Evolutionary conservation across 64 coral and sea anemone genomes (phyloP).

Genomic region (Astreopora myriophthalma): DNA sequence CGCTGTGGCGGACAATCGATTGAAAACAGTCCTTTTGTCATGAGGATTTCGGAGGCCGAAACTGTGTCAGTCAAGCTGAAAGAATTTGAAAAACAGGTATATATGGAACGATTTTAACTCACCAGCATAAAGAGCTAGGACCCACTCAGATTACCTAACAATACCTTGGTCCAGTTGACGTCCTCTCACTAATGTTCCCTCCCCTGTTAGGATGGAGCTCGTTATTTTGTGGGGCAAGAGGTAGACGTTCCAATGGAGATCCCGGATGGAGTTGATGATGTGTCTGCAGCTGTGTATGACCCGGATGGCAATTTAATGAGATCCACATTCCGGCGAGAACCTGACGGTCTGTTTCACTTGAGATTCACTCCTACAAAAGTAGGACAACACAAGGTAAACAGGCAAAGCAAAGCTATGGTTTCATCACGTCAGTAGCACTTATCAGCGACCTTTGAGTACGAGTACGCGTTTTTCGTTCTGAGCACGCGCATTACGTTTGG

Average conservation of each 20-base stretch:
- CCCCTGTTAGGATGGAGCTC: neutral
- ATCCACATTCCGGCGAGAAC: slow-evolving; percentile 72
- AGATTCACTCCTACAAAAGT: slow-evolving; percentile 74
- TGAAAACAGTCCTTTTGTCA: slow-evolving; percentile 86
- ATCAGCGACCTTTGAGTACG: no score
- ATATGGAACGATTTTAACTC: neutral
- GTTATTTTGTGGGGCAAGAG: slow-evolving; percentile 68
- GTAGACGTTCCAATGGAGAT: slow-evolving; percentile 94
- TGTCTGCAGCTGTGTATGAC: slow-evolving; percentile 73
- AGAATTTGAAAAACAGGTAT: slow-evolving; percentile 76
- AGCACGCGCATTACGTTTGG: no score
- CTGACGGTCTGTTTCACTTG: slow-evolving; percentile 75
- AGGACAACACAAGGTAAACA: slow-evolving; percentile 55
- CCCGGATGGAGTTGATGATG: slow-evolving; percentile 69
- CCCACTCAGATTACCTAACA: no score
- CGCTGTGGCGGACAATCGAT: slow-evolving; percentile 70
- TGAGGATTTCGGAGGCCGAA: slow-evolving; percentile 66
- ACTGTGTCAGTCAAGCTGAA: slow-evolving; percentile 78
- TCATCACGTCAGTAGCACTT: no score
- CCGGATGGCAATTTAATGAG: slow-evolving; percentile 67
- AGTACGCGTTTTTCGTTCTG: no score
- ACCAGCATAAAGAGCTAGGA: no score
- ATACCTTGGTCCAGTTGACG: no score
- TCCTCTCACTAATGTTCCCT: neutral
- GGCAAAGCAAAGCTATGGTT: no score